Conservation (phyloP, 2,113 vertebrate genomes). For the Falco punctatus region DNA sequence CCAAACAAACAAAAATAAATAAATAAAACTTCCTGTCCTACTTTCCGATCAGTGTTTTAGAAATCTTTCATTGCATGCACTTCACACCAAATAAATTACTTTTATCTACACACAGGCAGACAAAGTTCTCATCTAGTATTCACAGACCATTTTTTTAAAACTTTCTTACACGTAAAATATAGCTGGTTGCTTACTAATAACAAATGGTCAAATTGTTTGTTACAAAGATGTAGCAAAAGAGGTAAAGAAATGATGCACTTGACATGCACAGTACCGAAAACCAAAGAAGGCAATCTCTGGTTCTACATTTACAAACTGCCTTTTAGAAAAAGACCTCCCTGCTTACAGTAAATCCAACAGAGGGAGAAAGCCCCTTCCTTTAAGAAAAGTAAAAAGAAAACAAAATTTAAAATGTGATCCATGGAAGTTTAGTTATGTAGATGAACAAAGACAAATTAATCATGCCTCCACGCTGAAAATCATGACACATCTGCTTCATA, state of each 20-base stretch:
- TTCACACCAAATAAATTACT: not conserved
- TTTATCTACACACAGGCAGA: not conserved
- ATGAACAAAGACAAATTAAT: not conserved
- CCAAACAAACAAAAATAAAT: conserved; percentile 41
- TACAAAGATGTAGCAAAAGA: not conserved
- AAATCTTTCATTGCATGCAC: not conserved
- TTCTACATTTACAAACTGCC: not conserved
- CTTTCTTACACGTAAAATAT: not conserved
- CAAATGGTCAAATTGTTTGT: not conserved
- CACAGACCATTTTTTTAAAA: not conserved
- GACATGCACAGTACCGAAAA: not conserved
- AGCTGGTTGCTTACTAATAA: not conserved
- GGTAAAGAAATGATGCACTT: not conserved
- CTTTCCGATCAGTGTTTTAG: conserved; percentile 43
- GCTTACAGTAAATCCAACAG: not conserved
- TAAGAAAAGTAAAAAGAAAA: not conserved
- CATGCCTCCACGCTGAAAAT: not conserved
- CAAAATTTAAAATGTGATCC: not conserved
- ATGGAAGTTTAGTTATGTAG: not conserved
- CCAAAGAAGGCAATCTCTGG: not conserved
- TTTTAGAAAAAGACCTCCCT: not conserved
- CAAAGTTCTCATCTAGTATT: not conserved
- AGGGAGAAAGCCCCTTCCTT: not conserved
- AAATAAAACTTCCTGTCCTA: conserved; percentile 45
- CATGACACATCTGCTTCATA: not conserved